Percentiles rank a stretch among this genome's conserved stretches.
phyloP scores from a whole-genome alignment of 2,888 invertebrate genomes.

The Drosophila setosimentum region DNA sequence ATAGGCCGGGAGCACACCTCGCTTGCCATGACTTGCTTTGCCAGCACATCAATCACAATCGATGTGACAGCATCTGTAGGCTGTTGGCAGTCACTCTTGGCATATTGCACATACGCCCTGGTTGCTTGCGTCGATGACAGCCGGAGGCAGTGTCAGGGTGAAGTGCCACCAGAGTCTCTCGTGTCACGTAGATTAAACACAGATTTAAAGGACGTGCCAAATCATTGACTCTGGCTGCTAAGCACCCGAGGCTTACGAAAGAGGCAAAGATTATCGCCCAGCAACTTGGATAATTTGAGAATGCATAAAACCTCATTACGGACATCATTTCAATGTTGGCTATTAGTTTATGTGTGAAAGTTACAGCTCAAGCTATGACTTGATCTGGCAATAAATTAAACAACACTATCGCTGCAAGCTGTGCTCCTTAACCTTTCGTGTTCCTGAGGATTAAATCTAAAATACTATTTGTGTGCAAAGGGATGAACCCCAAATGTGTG shows the following conservation, averaged over 20 bases:
- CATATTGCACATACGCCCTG: conserved; percentile 56
- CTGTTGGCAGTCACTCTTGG: conserved; percentile 52
- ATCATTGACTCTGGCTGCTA: conserved; percentile 34
- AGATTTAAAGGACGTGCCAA: conserved; percentile 49
- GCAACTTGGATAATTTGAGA: conserved; percentile 34
- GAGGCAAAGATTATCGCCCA: conserved; percentile 13
- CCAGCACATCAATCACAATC: conserved; percentile 58
- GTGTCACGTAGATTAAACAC: conserved; percentile 57
- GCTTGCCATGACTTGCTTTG: conserved; percentile 10
- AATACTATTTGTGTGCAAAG: too few relatives aligned
- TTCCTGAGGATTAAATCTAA: too few relatives aligned
- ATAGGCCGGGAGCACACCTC: background rate
- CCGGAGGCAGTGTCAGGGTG: conserved; percentile 7
- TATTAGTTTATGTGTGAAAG: conserved; percentile 2
- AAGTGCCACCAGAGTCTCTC: conserved; percentile 9
- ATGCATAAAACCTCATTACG: conserved; percentile 3
- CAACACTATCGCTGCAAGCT: too few relatives aligned
- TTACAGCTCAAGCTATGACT: too few relatives aligned
- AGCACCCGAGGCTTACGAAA: conserved; percentile 17
- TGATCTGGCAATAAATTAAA: too few relatives aligned
- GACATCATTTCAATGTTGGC: conserved; percentile 15
- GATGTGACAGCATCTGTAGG: conserved; percentile 46
- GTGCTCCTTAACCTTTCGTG: too few relatives aligned
- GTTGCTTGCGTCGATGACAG: conserved; percentile 24
- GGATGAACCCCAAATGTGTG: too few relatives aligned